These are phyloP conservation scores for Phrynosoma blainvillii DNA, from an alignment of 2,113 vertebrate species.

Conservation along the genomic window DNA sequence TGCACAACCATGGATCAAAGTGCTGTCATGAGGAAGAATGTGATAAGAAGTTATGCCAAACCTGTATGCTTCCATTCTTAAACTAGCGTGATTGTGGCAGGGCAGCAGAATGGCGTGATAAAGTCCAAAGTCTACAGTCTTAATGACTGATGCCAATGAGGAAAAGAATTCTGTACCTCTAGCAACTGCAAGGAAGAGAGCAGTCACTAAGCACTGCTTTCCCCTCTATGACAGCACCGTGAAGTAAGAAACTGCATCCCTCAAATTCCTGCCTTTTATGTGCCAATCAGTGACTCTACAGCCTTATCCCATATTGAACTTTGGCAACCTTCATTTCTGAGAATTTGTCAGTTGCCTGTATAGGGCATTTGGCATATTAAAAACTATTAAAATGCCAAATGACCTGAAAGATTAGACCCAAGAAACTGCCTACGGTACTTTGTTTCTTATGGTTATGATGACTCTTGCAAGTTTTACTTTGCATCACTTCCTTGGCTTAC, in stretches of 20 bases:
- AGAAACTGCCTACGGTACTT: background rate
- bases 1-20: no score
- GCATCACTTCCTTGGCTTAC: constrained; percentile 10
- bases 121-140: background rate
- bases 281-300: background rate
- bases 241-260: background rate
- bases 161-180: background rate
- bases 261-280: background rate
- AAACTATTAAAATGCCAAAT: constrained; percentile 5
- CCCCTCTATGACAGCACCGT: background rate
- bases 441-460: background rate
- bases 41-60: no score
- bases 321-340: background rate
- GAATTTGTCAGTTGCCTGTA: constrained; percentile 2
- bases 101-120: no score
- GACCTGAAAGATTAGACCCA: constrained; percentile 4
- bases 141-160: background rate
- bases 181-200: background rate
- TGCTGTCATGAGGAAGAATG: no score
- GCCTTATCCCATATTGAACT: background rate
- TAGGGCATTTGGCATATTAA: background rate
- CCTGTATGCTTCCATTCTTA: no score
- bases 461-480: constrained; percentile 17
- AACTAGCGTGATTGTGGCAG: no score
- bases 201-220: background rate